phyloP scores from a whole-genome alignment of 2,797 vertebrate genomes.

The Etheostoma perlongum region DNA sequence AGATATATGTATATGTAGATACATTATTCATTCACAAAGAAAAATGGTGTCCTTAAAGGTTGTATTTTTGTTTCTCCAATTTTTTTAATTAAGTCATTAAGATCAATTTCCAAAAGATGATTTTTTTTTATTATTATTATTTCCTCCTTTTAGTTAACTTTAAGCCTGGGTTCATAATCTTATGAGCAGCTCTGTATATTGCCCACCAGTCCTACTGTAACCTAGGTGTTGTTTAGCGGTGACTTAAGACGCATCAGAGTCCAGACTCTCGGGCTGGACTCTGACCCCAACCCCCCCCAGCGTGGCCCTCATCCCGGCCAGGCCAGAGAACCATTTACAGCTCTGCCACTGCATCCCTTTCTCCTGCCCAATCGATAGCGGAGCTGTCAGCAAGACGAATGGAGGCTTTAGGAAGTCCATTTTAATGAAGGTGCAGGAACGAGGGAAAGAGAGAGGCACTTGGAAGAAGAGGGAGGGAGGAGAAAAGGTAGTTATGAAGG shows the following conservation, averaged over 20 bases:
- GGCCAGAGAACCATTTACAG: conserved; percentile 83
- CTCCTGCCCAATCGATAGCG: conserved; percentile 79
- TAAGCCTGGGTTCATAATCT: no score
- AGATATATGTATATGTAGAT: no score
- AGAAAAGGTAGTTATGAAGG: conserved; percentile 48
- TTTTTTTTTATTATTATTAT: no score
- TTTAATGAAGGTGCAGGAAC: conserved; percentile 83
- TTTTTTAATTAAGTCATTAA: no score
- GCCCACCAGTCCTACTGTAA: conserved; percentile 33
- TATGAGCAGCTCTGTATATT: no score
- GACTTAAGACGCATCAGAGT: conserved; percentile 50
- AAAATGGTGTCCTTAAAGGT: no score
- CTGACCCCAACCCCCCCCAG: conserved; percentile 43
- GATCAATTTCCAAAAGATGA: no score
- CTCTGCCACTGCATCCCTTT: conserved; percentile 80
- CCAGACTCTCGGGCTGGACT: conserved; percentile 14
- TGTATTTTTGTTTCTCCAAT: no score
- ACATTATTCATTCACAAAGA: no score
- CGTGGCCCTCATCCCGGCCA: conserved; percentile 50
- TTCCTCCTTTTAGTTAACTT: no score
- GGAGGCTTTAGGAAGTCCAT: conserved; percentile 87
- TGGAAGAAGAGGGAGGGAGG: conserved; percentile 41
- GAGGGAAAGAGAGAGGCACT: conserved; percentile 73
- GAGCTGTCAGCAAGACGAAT: conserved; percentile 87
- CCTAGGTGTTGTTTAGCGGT: conserved; percentile 48